phyloP scores from a whole-genome alignment of 2,113 vertebrate species.

The Thamnophis sirtalis region DNA sequence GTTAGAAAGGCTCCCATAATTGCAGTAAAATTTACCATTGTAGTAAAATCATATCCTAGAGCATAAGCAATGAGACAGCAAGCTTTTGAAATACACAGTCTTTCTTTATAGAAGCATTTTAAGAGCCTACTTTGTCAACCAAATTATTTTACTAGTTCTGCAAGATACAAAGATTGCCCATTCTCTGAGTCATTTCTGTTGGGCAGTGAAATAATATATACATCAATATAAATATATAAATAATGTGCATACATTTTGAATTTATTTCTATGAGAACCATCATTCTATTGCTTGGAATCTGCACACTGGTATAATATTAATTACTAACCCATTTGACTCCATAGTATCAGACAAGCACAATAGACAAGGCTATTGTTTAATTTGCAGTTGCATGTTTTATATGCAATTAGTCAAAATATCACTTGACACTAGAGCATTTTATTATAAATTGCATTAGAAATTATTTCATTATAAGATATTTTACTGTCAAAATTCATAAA shows the following conservation, averaged over 20 bases:
- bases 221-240: neutral
- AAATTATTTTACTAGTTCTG: slow-evolving; percentile 56
- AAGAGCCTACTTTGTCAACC: slow-evolving; percentile 67
- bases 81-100: slow-evolving; percentile 61
- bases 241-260: neutral
- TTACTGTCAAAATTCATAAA: neutral
- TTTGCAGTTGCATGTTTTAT: neutral
- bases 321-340: neutral
- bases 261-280: neutral
- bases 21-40: slow-evolving; percentile 5
- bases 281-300: slow-evolving; percentile 33
- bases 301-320: slow-evolving; percentile 7
- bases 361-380: neutral
- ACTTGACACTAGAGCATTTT: neutral
- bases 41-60: slow-evolving; percentile 21
- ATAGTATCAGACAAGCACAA: neutral
- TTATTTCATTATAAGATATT: neutral
- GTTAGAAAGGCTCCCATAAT: neutral
- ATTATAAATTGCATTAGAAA: neutral
- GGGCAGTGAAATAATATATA: slow-evolving; percentile 16
- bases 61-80: slow-evolving; percentile 61
- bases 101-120: slow-evolving; percentile 21
- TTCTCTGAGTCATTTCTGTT: slow-evolving; percentile 58
- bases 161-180: slow-evolving; percentile 57
- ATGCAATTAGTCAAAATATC: neutral